A percentile compares a stretch with the other conserved stretches of the same genome.
phyloP scores from a whole-genome alignment of 2,797 vertebrate genomes.

The Pangasius mekongensis region DNA sequence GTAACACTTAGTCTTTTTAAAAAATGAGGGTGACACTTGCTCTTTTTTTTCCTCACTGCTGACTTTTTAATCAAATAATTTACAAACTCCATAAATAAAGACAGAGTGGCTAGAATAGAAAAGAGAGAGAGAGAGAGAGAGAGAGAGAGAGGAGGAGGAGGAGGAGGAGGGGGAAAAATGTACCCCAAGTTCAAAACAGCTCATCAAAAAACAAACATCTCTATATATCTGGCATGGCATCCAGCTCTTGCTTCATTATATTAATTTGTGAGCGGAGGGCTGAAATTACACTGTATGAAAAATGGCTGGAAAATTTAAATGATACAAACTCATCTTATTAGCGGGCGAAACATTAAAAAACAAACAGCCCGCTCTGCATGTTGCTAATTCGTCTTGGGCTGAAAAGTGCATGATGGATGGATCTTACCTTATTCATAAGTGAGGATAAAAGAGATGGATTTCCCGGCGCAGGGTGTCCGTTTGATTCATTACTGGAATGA shows the following conservation, averaged over 20 bases:
- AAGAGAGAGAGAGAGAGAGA: conserved; percentile 61
- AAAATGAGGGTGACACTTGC: conserved; percentile 72
- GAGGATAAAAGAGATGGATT: conserved; percentile 99
- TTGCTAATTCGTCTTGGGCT: conserved; percentile 86
- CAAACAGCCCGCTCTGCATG: conserved; percentile 88
- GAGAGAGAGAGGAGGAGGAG: too few relatives aligned
- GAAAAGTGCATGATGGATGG: conserved; percentile 95
- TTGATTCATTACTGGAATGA: conserved; percentile 99
- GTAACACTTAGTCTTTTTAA: conserved; percentile 71
- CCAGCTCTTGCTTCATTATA: conserved; percentile 98
- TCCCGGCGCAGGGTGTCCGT: conserved; percentile 92
- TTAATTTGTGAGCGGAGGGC: conserved; percentile 98
- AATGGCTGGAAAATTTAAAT: conserved; percentile 99
- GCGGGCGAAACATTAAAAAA: conserved; percentile 98
- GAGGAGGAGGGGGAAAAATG: conserved; percentile 65
- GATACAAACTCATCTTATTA: conserved; percentile 99
- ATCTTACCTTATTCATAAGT: conserved; percentile 99
- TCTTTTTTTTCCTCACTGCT: conserved; percentile 58
- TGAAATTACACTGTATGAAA: conserved; percentile 98
- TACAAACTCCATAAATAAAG: conserved; percentile 83
- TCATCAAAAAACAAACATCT: conserved; percentile 89
- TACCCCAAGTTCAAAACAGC: conserved; percentile 80
- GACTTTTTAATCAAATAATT: conserved; percentile 85
- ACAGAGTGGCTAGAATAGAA: conserved; percentile 66
- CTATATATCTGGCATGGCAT: conserved; percentile 91